A percentile compares a stretch with the other conserved stretches of the same genome.
Evolutionary conservation across 2,888 invertebrate species (phyloP).

Genomic region (Meteorus colon): DNA sequence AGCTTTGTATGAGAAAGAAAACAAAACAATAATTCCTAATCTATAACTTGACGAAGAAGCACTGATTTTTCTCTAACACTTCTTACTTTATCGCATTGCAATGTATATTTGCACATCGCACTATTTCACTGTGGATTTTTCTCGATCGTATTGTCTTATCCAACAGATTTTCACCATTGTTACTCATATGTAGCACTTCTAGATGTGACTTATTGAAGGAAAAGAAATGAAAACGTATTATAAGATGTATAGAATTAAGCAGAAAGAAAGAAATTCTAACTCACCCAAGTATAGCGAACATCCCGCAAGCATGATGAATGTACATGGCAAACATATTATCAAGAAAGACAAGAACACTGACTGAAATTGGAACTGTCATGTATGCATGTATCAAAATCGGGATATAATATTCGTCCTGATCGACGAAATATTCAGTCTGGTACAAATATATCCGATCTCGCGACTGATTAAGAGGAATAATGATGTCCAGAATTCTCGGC

Average conservation of each 20-base stretch:
- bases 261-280: neutral
- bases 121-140: neutral
- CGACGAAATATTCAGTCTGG: conserved; percentile 47
- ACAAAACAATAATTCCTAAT: conserved; percentile 1
- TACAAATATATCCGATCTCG: conserved; percentile 46
- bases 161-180: neutral
- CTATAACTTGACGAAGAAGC: neutral
- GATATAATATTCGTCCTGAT: conserved; percentile 45
- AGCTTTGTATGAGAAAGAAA: conserved; percentile 40
- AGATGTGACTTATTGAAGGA: neutral
- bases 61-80: neutral
- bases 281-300: conserved; percentile 48
- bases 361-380: conserved; percentile 42
- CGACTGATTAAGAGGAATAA: conserved; percentile 47
- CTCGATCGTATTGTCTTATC: neutral
- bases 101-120: conserved; percentile 10
- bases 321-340: conserved; percentile 46
- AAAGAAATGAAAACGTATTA: too few species aligned
- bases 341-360: conserved; percentile 34
- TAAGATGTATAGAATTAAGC: neutral
- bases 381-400: conserved; percentile 47
- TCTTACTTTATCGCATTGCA: neutral
- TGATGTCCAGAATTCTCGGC: conserved; percentile 47
- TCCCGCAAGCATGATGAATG: conserved; percentile 49
- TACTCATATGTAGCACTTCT: neutral